Evolutionary conservation across 2,113 vertebrate species (phyloP).

Genomic region (Gnathonemus longibarbis): DNA sequence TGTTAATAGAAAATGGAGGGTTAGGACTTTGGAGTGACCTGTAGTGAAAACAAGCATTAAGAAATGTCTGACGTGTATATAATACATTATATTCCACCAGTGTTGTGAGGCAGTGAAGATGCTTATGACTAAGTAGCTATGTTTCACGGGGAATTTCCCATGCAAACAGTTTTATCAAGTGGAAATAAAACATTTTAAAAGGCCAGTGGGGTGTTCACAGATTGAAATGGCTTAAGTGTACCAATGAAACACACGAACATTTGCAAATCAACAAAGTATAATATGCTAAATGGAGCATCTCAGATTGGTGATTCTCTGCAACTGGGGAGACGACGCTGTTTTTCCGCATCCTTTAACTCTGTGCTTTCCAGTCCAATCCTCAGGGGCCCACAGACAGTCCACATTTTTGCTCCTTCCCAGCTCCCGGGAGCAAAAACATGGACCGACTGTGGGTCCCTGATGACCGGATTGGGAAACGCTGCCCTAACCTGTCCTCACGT

Average conservation of each 20-base stretch:
- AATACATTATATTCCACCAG: background rate
- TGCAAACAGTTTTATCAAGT: background rate
- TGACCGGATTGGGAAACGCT: background rate
- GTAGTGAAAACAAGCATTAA: background rate
- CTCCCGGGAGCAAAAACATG: background rate
- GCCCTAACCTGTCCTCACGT: background rate
- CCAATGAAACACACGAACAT: background rate
- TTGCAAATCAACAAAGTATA: background rate
- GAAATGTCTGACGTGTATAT: background rate
- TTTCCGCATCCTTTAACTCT: background rate
- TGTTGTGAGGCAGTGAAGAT: background rate
- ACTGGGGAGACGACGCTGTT: background rate
- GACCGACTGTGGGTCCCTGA: background rate
- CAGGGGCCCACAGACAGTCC: background rate
- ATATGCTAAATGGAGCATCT: background rate
- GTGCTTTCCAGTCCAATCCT: background rate
- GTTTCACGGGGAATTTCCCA: background rate
- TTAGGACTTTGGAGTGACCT: background rate
- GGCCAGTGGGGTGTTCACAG: background rate
- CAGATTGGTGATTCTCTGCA: background rate
- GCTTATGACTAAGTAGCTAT: background rate
- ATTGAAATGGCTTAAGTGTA: background rate
- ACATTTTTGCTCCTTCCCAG: no score
- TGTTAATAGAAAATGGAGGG: background rate
- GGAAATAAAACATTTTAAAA: background rate